phyloP scores from a whole-genome alignment of 2,888 invertebrate species.

The Agrypnus murinus region DNA sequence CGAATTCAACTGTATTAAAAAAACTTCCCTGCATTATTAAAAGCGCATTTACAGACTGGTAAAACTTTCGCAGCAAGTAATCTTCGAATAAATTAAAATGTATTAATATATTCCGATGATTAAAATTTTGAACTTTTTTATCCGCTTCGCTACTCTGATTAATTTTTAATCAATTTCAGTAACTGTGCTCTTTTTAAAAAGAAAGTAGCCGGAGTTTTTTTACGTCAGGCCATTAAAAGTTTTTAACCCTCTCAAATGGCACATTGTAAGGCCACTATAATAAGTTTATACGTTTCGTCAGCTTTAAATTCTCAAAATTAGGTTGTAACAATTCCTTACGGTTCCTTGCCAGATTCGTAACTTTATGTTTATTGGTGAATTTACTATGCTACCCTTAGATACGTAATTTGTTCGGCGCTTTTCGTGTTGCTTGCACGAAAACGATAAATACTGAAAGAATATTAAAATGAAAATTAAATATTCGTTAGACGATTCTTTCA shows the following conservation, averaged over 20 bases:
- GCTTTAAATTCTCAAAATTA: slow-evolving; percentile 2
- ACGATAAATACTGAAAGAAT: too few relatives aligned
- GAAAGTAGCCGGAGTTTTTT: slow-evolving; percentile 14
- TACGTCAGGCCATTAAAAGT: slow-evolving; percentile 51
- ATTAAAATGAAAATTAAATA: too few relatives aligned
- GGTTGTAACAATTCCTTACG: background rate
- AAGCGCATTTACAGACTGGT: slow-evolving; percentile 18
- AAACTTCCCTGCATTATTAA: slow-evolving; percentile 21
- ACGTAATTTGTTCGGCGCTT: slow-evolving; percentile 4
- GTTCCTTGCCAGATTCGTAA: background rate
- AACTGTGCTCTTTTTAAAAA: slow-evolving; percentile 42
- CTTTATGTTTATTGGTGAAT: background rate
- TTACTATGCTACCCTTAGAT: background rate
- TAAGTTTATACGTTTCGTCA: slow-evolving; percentile 9
- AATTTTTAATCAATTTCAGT: slow-evolving; percentile 54
- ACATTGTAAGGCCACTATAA: slow-evolving; percentile 5
- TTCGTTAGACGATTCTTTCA: too few relatives aligned
- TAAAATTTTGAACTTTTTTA: slow-evolving; percentile 53
- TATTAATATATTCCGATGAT: slow-evolving; percentile 55
- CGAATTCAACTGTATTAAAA: slow-evolving; percentile 13
- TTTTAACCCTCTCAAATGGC: slow-evolving; percentile 29
- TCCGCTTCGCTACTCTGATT: slow-evolving; percentile 49
- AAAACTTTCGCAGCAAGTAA: slow-evolving; percentile 23
- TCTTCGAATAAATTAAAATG: slow-evolving; percentile 50
- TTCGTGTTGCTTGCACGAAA: background rate